phyloP scores from a whole-genome alignment of 2,113 vertebrate species.

The Spea bombifrons region DNA sequence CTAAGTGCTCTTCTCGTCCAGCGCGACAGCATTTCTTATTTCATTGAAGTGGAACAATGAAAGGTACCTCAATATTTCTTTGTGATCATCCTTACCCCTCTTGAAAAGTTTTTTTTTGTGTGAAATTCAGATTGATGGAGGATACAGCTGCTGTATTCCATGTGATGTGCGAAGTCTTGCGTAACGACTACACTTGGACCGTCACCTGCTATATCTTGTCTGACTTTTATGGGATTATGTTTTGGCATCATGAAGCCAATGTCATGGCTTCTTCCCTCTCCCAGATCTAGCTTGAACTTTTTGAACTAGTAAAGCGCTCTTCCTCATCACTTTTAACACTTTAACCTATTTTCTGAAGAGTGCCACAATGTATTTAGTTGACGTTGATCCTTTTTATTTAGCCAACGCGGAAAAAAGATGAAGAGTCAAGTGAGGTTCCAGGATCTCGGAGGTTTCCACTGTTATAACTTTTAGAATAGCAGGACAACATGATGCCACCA shows the following conservation, averaged over 20 bases:
- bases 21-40: neutral
- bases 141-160: conserved; percentile 18
- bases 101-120: neutral
- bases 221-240: neutral
- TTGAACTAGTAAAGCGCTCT: no score
- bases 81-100: neutral
- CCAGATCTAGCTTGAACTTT: neutral
- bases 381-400: no score
- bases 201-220: conserved; percentile 24
- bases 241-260: neutral
- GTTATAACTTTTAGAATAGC: no score
- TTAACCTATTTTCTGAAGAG: no score
- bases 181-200: neutral
- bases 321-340: no score
- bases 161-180: conserved; percentile 1
- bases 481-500: no score
- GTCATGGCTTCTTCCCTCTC: neutral
- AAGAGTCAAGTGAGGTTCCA: no score
- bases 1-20: conserved; percentile 1
- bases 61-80: neutral
- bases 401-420: no score
- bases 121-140: neutral
- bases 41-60: neutral
- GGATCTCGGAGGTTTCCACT: no score
- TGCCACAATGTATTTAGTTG: no score